These are phyloP conservation scores for Collichthys lucidus DNA, from an alignment of 2,113 vertebrate species.

Conservation along the genomic window DNA sequence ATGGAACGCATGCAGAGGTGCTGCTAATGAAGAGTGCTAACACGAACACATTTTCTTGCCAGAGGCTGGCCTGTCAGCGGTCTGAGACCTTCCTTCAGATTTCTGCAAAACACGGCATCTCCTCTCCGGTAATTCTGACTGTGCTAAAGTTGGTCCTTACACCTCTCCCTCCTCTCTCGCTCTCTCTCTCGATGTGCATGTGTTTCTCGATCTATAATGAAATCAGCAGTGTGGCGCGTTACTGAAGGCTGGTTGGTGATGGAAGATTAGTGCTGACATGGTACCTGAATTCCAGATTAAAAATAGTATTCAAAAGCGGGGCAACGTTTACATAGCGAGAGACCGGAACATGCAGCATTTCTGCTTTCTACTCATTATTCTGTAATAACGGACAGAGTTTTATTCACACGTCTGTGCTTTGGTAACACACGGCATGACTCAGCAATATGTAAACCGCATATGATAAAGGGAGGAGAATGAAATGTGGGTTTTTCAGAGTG, in stretches of 20 bases:
- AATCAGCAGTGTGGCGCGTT: constrained; percentile 70
- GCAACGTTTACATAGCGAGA: constrained; percentile 16
- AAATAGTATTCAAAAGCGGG: constrained; percentile 59
- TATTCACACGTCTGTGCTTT: neutral
- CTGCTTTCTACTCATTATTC: constrained; percentile 27
- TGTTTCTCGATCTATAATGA: constrained; percentile 79
- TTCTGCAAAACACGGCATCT: constrained; percentile 56
- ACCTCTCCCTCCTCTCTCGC: neutral
- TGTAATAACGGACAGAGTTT: neutral
- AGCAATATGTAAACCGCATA: neutral
- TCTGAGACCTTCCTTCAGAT: constrained; percentile 58
- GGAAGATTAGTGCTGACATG: constrained; percentile 58
- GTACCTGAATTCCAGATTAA: constrained; percentile 63
- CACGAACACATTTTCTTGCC: constrained; percentile 58
- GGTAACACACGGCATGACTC: constrained; percentile 12
- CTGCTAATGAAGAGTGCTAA: constrained; percentile 70
- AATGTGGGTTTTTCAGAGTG: constrained; percentile 8
- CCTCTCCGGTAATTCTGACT: constrained; percentile 38
- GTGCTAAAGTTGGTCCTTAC: constrained; percentile 36
- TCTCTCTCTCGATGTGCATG: constrained; percentile 23
- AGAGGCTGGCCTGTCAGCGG: constrained; percentile 64
- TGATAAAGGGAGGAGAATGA: neutral
- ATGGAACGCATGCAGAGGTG: constrained; percentile 51
- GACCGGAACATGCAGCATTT: constrained; percentile 1
- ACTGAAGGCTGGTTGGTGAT: constrained; percentile 64